Base-by-base conservation (phyloP, 2,797 vertebrate genomes). In the Sebastes vulpes region DNA sequence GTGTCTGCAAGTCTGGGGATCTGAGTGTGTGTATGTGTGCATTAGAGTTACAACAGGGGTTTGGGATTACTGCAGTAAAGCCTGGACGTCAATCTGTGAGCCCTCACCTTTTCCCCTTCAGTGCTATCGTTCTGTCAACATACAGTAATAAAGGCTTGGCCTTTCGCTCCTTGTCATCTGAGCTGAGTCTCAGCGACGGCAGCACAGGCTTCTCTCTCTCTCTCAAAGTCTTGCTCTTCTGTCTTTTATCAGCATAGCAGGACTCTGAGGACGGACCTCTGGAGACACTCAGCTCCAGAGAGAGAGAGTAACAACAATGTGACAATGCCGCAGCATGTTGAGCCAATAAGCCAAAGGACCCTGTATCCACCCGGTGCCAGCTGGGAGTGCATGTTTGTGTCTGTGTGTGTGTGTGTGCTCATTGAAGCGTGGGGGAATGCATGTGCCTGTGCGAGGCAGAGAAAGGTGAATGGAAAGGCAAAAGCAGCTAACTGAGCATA, bases 31-130 rank as follows among this genome's bases (percentile, higher is more conserved):
- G 67, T 59, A 35, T 61, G 59, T 77, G 20, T 52, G 58, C 21
- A 63, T 25, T 75, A 42, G 42, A 46, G 42, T 46, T 46, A 46
- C 42, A 46, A 77, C 31, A 72, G 57, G 12, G 66, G 23, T 74
- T 73, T 88, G 73, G 71, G 87, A 89, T 93, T 89, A 89, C 83
- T 83, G 85, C 80, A 83, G 88, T 84, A 83, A 86, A 86, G 60
- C 60, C 56, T 74, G 63, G 61, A 50, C 21, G 72, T 89, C 79
- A 73, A 72, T 87, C 88, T 69, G 32, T 54, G 26, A 86, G 77
- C 42, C 61, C 65, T 88, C 81, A 87, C 81, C 85, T 85, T 82
- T 78, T 85, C 70, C 65, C 78, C 82, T 81, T 72, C 25, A 74
- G 63, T 35, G 73, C 58, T 75, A 65, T 82, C 25, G 12, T 61